Base-by-base conservation (phyloP, 2,888 invertebrate species). In the Chironomus riparius region DNA sequence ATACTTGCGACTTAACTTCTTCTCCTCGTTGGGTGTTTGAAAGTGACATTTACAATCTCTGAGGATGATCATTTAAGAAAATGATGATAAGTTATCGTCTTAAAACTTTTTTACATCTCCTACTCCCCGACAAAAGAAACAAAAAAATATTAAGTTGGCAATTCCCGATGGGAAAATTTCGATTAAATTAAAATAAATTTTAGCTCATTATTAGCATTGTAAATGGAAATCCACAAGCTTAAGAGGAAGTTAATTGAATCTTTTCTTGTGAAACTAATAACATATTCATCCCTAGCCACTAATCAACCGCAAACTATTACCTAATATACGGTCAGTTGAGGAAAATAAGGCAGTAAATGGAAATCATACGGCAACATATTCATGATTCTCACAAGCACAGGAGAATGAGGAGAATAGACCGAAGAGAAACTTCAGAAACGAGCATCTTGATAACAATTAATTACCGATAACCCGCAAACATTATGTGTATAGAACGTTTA, bases 401-500 rank as follows among this genome's bases (percentile, higher is more conserved):
- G 0, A 38, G 38, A 10, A 38, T 38, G 38, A 38, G 38, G 38
- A 38, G 2, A 38, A 38, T 38, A 10, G 38, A 38, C 7, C 1
- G 38, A 38, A 38, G 38, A 38, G 38, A 38, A 38, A 38, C 38
- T 38, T 38, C 56, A 56, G 7, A 56, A 56, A 56, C 18, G 56
- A 15, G 68, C 38, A 48, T 70, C 70, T 24, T 38, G 62, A 72
- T 62, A 72, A 28, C 61, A 72, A 72, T 72, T 72, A 72, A 72
- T 72, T 72, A 61, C 61, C 62, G 72, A 72, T 72, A 72, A 72
- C 50, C 72, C 61, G 15, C 72, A 72, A 61, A 62, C 48, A 50
- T 56, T 56, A 15, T 56, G n/a, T 56, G 56, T n/a, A n/a, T 13
- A n/a, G n/a, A 56, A 15, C 18, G n/a, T 15, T n/a, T 15, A 6